Evolutionary conservation across 2,113 vertebrate genomes (phyloP).

Genomic region (Ictalurus punctatus): DNA sequence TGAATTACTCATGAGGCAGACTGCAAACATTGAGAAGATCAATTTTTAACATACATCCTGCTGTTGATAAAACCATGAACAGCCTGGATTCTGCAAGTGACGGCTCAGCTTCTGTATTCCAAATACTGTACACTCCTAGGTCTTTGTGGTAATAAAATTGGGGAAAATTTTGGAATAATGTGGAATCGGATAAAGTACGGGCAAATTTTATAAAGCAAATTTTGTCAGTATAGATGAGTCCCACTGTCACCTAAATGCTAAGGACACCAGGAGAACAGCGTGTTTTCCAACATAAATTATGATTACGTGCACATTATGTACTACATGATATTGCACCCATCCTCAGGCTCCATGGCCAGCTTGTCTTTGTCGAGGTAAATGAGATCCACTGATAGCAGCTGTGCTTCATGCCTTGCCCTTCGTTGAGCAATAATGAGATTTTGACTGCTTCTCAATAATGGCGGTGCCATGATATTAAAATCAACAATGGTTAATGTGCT

Average conservation of each 20-base stretch:
- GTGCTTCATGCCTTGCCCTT: conserved; percentile 27
- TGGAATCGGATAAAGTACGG: no score
- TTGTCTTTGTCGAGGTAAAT: conserved; percentile 20
- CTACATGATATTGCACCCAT: conserved; percentile 9
- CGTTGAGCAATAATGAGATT: conserved; percentile 48
- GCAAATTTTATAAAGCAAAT: neutral
- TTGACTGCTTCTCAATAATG: conserved; percentile 36
- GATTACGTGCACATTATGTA: neutral
- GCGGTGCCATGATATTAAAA: conserved; percentile 56
- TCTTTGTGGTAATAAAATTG: neutral
- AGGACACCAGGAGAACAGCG: neutral
- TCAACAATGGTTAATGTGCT: conserved; percentile 41
- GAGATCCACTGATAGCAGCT: conserved; percentile 41
- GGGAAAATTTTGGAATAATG: neutral
- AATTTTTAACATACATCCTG: neutral
- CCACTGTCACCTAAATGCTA: neutral
- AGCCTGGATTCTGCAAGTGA: neutral
- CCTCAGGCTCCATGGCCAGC: neutral
- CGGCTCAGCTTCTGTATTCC: neutral
- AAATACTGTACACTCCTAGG: neutral
- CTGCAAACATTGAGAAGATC: neutral
- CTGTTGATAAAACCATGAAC: neutral
- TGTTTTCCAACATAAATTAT: conserved; percentile 5
- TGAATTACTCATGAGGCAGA: neutral
- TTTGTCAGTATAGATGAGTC: neutral